These are phyloP conservation scores for Glyptemys insculpta DNA, from an alignment of 2,797 vertebrate genomes.

Conservation along the genomic window DNA sequence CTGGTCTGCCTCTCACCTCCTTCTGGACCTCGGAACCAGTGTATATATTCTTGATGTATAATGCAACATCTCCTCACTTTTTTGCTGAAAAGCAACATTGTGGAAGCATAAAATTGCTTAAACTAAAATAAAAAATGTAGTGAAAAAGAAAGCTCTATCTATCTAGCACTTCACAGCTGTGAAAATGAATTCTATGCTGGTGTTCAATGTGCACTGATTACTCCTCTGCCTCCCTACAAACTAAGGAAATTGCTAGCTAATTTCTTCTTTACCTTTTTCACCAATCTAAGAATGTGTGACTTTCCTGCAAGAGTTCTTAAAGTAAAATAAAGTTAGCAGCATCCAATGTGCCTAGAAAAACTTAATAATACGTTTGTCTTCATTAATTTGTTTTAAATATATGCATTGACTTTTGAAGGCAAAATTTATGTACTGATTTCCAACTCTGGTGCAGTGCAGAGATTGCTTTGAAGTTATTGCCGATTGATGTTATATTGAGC, in stretches of 20 bases:
- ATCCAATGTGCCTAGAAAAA: background rate
- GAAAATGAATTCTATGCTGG: background rate
- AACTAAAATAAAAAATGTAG: background rate
- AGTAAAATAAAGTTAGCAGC: background rate
- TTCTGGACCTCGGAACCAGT: background rate
- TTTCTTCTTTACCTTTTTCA: background rate
- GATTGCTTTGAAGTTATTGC: background rate
- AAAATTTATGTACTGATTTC: background rate
- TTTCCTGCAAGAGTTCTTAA: slow-evolving; percentile 17
- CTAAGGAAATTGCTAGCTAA: background rate
- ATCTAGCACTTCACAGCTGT: background rate
- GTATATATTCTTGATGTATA: background rate
- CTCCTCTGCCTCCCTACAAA: background rate
- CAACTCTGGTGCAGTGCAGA: background rate
- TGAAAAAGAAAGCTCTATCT: background rate
- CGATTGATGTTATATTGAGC: background rate
- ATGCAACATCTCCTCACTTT: background rate
- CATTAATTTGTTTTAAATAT: background rate
- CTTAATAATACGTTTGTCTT: background rate
- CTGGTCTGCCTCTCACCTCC: background rate
- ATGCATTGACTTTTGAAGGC: background rate
- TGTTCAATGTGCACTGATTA: background rate
- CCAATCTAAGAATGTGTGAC: slow-evolving; percentile 13
- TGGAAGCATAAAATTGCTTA: background rate
- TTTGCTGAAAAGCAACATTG: background rate